phyloP scores from a whole-genome alignment of 2,888 invertebrate genomes.

The Drosophila helvetica region DNA sequence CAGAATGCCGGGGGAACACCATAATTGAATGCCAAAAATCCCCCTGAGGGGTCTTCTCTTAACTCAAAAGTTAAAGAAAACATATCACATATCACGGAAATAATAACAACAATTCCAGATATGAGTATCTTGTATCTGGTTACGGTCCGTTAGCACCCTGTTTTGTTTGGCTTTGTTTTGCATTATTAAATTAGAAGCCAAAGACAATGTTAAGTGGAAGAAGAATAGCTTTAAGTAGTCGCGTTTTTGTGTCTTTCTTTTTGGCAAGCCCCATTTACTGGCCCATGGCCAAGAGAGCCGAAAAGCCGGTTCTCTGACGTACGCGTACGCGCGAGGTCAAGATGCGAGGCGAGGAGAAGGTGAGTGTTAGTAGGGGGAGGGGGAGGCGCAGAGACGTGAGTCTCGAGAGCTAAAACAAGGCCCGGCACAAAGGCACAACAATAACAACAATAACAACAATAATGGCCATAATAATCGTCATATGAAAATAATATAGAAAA shows the following conservation, averaged over 20 bases:
- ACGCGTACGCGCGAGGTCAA: conserved; percentile 40
- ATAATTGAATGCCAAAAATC: neutral
- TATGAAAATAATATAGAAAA: conserved; percentile 64
- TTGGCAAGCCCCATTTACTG: conserved; percentile 47
- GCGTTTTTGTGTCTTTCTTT: conserved; percentile 14
- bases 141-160: conserved; percentile 39
- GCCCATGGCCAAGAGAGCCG: conserved; percentile 61
- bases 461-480: conserved; percentile 56
- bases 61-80: conserved; percentile 4
- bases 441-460: conserved; percentile 5
- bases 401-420: conserved; percentile 51
- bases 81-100: conserved; percentile 26
- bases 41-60: neutral
- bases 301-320: conserved; percentile 51
- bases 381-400: conserved; percentile 30
- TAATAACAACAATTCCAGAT: conserved; percentile 19
- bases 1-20: neutral
- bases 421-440: conserved; percentile 33
- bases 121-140: conserved; percentile 12
- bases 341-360: neutral
- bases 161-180: conserved; percentile 7
- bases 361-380: neutral
- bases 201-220: conserved; percentile 19
- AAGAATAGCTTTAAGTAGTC: conserved; percentile 17
- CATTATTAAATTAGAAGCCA: conserved; percentile 52